phyloP scores from a whole-genome alignment of 2,113 vertebrate species.

The Columbina picui region DNA sequence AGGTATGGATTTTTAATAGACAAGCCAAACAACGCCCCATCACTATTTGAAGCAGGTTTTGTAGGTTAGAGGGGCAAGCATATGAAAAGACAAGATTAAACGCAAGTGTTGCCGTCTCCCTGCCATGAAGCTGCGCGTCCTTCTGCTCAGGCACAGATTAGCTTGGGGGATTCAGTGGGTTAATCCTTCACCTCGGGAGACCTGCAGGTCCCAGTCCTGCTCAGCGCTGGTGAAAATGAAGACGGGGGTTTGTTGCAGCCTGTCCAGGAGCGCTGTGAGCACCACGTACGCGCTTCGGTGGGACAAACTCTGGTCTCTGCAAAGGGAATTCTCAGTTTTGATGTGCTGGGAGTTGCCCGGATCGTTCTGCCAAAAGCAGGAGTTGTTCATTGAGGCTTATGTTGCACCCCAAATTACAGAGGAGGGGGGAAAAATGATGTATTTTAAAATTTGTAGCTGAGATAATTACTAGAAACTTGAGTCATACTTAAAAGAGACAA shows the following conservation, averaged over 20 bases:
- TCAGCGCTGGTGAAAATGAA: neutral
- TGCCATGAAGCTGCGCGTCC: neutral
- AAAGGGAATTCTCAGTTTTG: neutral
- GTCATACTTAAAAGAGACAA: neutral
- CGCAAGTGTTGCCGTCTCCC: neutral
- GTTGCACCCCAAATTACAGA: neutral
- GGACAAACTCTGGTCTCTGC: neutral
- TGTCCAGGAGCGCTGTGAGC: neutral
- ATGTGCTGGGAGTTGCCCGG: neutral
- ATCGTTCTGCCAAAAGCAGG: neutral
- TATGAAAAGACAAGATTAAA: neutral
- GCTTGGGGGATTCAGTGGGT: neutral
- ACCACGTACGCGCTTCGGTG: fast-evolving
- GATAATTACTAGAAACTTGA: conserved; percentile 18
- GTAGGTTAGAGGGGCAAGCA: neutral
- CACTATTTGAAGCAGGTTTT: neutral
- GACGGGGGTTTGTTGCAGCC: neutral
- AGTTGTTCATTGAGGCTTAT: neutral
- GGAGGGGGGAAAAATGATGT: neutral
- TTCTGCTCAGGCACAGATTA: conserved; percentile 39
- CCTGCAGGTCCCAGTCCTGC: neutral
- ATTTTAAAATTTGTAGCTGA: conserved; percentile 1
- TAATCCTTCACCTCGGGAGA: conserved; percentile 50
- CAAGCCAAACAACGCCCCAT: neutral
- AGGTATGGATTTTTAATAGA: neutral